Percentiles rank a stretch among this genome's conserved stretches.
phyloP scores from a whole-genome alignment of 2,113 vertebrate species.

The Hyperoodon ampullatus region DNA sequence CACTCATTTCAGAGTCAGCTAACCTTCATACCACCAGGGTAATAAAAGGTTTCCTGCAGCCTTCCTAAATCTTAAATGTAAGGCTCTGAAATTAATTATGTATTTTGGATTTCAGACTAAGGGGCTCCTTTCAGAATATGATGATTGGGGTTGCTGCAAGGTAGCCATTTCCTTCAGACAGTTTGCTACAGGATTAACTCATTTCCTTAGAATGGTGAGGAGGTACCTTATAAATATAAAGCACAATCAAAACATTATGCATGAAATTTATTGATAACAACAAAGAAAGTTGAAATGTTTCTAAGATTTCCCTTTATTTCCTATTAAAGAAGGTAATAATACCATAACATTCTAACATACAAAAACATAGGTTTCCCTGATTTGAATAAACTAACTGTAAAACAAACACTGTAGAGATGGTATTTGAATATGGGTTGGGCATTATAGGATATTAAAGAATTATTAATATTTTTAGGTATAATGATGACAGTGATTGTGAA shows the following conservation, averaged over 20 bases:
- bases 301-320: not conserved
- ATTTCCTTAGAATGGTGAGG: not conserved
- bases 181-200: not conserved
- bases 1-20: not conserved
- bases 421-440: not conserved
- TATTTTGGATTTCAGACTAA: not conserved
- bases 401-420: not conserved
- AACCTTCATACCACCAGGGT: not conserved
- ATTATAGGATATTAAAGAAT: not conserved
- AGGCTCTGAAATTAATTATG: not conserved
- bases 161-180: not conserved
- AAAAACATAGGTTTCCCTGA: not conserved
- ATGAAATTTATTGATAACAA: not conserved
- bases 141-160: not conserved
- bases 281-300: not conserved
- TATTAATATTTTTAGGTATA: not conserved
- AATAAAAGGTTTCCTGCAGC: not conserved
- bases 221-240: not conserved
- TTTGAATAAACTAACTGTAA: not conserved
- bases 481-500: not conserved
- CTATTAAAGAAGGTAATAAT: not conserved
- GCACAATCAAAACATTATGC: not conserved
- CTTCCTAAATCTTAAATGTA: not conserved
- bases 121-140: not conserved
- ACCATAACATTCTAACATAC: not conserved